Evolutionary conservation across 2,888 invertebrate genomes (phyloP).

Genomic region (Conistra vaccinii): DNA sequence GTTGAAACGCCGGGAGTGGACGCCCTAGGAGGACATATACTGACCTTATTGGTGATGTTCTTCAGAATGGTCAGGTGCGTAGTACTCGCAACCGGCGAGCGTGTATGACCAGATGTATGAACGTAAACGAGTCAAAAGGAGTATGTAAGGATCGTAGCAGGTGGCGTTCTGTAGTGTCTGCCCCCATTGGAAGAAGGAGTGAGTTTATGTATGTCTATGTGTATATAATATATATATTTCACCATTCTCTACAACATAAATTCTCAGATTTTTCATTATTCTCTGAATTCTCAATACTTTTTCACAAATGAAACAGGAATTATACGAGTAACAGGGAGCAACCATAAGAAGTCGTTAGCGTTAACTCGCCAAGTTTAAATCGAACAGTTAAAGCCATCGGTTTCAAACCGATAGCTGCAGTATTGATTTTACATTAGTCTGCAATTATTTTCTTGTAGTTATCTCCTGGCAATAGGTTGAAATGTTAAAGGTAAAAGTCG

Average conservation of each 20-base stretch:
- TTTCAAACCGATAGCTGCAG: slow-evolving; percentile 48
- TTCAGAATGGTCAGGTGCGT: too few species aligned
- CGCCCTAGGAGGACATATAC: too few species aligned
- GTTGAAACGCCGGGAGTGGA: too few species aligned
- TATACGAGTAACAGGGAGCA: slow-evolving; percentile 12
- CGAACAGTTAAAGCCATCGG: slow-evolving; percentile 53
- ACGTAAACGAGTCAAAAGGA: too few species aligned
- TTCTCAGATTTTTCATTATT: slow-evolving; percentile 1
- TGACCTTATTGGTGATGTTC: too few species aligned
- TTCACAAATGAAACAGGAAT: slow-evolving; percentile 21
- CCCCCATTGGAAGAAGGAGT: too few species aligned
- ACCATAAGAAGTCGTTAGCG: slow-evolving; percentile 57
- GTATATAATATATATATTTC: too few species aligned
- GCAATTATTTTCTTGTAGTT: slow-evolving; percentile 59
- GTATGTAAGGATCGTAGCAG: too few species aligned
- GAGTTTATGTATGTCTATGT: too few species aligned
- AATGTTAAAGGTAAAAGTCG: slow-evolving; percentile 18
- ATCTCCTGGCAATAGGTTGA: slow-evolving; percentile 14
- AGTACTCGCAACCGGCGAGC: too few species aligned
- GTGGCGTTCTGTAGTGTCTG: too few species aligned
- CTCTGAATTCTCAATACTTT: background rate
- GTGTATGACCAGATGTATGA: too few species aligned
- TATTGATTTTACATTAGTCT: slow-evolving; percentile 67
- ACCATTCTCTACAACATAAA: background rate
- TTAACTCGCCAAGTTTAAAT: slow-evolving; percentile 60